Percentiles rank a stretch among this genome's conserved stretches.
These are phyloP conservation scores for Spialia ferax DNA, from an alignment of 2,888 invertebrate species.

Conservation along the genomic window DNA sequence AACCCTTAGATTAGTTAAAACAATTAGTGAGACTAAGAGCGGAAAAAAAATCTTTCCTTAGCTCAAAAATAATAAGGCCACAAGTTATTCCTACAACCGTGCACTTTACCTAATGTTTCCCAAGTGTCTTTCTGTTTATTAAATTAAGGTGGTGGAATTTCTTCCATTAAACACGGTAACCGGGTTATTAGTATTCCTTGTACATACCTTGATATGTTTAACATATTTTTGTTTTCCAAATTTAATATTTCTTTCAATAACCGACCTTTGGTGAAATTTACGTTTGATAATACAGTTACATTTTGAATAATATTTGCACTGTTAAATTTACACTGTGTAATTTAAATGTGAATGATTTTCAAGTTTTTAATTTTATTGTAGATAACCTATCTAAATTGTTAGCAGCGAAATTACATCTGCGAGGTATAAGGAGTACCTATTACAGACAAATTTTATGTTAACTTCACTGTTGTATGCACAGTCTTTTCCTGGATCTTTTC, in stretches of 20 bases:
- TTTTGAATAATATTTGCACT: slow-evolving; percentile 9
- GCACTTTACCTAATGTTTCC: slow-evolving; percentile 58
- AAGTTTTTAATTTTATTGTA: background rate
- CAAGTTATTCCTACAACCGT: slow-evolving; percentile 53
- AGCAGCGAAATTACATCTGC: background rate
- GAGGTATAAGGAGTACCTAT: background rate
- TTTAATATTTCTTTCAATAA: slow-evolving; percentile 41
- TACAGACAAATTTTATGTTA: background rate
- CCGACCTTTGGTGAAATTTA: slow-evolving; percentile 33
- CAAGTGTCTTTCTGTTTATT: slow-evolving; percentile 62
- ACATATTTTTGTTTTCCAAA: slow-evolving; percentile 55
- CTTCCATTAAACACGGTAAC: slow-evolving; percentile 77
- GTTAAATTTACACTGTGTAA: background rate
- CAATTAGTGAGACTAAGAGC: background rate
- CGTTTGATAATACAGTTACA: slow-evolving; percentile 13
- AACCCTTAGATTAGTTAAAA: slow-evolving; percentile 20
- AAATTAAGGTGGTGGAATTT: slow-evolving; percentile 80
- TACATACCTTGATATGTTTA: slow-evolving; percentile 74
- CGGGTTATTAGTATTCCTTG: slow-evolving; percentile 72
- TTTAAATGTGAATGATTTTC: background rate
- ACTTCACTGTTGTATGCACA: background rate
- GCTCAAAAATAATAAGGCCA: slow-evolving; percentile 27
- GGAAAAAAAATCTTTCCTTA: background rate
- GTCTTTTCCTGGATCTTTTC: background rate
- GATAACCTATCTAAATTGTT: background rate